phyloP scores from a whole-genome alignment of 2,113 vertebrate species.

The Gymnocephalus cernua region DNA sequence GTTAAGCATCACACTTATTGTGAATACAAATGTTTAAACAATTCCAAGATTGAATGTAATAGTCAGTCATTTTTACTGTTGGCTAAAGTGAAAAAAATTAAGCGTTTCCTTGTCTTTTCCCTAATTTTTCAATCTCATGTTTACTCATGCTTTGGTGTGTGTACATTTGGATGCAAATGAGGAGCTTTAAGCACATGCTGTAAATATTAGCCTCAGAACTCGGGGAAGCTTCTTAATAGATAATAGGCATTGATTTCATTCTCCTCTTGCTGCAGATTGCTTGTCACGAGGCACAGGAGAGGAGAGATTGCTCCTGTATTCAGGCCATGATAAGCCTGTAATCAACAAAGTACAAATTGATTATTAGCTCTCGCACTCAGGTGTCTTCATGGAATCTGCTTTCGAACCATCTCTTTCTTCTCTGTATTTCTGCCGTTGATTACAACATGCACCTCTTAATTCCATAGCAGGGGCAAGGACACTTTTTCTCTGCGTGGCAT shows the following conservation, averaged over 20 bases:
- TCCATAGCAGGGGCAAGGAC: slow-evolving; percentile 83
- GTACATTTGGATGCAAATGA: slow-evolving; percentile 56
- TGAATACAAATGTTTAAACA: neutral
- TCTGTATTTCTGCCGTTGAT: slow-evolving; percentile 82
- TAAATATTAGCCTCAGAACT: slow-evolving; percentile 87
- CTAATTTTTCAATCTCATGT: slow-evolving; percentile 22
- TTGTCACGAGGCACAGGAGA: slow-evolving; percentile 79
- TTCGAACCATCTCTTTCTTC: slow-evolving; percentile 63
- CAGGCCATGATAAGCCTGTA: slow-evolving; percentile 92
- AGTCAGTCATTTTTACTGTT: neutral
- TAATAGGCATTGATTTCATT: slow-evolving; percentile 79
- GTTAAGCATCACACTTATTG: neutral
- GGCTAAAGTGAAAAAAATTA: neutral
- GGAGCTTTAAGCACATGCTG: slow-evolving; percentile 63
- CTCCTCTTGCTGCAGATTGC: slow-evolving; percentile 59
- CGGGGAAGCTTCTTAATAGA: slow-evolving; percentile 81
- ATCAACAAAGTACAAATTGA: slow-evolving; percentile 95
- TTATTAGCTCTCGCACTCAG: slow-evolving; percentile 91
- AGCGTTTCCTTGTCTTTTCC: neutral
- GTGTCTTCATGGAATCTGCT: slow-evolving; percentile 89
- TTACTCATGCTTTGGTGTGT: slow-evolving; percentile 43
- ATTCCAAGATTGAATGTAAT: neutral
- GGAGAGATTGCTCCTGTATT: slow-evolving; percentile 79
- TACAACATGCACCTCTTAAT: slow-evolving; percentile 87
- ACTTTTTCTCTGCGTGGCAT: slow-evolving; percentile 46